phyloP scores from a whole-genome alignment of 2,888 invertebrate species.

The Drosophila setosimentum region DNA sequence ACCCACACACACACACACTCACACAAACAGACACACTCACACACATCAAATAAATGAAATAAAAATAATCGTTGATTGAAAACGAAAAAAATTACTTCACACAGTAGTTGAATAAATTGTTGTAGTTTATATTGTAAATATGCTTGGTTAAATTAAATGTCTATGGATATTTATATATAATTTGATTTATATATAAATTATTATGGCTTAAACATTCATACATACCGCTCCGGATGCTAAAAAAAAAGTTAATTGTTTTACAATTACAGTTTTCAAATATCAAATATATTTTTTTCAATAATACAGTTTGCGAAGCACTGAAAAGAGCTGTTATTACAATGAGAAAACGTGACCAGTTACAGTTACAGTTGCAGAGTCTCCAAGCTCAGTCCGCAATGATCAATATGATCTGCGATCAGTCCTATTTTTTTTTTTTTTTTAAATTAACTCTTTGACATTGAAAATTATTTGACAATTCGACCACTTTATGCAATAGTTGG shows the following conservation, averaged over 20 bases:
- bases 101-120: constrained; percentile 42
- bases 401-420: background rate
- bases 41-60: constrained; percentile 13
- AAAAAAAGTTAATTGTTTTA: constrained; percentile 74
- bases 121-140: constrained; percentile 19
- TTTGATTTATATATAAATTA: constrained; percentile 45
- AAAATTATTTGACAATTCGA: background rate
- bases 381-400: background rate
- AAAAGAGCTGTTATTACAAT: constrained; percentile 81
- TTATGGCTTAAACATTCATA: constrained; percentile 63
- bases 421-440: background rate
- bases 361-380: constrained; percentile 15
- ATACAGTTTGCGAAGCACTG: constrained; percentile 76
- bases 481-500: background rate
- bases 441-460: background rate
- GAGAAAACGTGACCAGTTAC: constrained; percentile 31
- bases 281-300: constrained; percentile 24
- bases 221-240: constrained; percentile 82
- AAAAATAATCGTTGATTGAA: constrained; percentile 20
- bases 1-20: constrained; percentile 14
- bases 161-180: constrained; percentile 42
- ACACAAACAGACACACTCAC: constrained; percentile 17
- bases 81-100: constrained; percentile 37
- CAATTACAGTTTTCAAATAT: constrained; percentile 62
- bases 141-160: constrained; percentile 32